These are phyloP conservation scores for Australoheros scitulus DNA, from an alignment of 2,113 vertebrate genomes.

Conservation along the genomic window DNA sequence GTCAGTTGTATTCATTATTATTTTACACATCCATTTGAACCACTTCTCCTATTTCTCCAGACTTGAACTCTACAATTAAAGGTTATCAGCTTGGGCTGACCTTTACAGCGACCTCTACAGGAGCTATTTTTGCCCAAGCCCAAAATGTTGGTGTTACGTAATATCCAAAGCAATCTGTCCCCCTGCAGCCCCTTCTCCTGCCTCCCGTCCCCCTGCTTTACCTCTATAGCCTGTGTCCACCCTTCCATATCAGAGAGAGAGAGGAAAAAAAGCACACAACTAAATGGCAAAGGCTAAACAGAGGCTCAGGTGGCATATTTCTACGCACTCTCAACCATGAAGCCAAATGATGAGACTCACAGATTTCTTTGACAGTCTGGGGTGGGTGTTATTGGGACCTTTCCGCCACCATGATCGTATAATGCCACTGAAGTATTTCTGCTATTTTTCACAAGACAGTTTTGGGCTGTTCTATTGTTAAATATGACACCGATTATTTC, in stretches of 20 bases:
- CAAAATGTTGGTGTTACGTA: constrained; percentile 76
- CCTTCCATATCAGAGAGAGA: constrained; percentile 24
- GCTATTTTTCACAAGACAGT: background rate
- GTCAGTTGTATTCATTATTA: constrained; percentile 22
- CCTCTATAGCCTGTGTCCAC: constrained; percentile 22
- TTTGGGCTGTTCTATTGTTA: background rate
- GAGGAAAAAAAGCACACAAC: constrained; percentile 17
- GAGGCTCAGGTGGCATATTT: constrained; percentile 66
- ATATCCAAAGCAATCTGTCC: constrained; percentile 65
- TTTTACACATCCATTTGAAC: constrained; percentile 20
- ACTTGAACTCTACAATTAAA: constrained; percentile 56
- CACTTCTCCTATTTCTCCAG: background rate
- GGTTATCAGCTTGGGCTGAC: constrained; percentile 68
- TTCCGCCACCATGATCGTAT: background rate
- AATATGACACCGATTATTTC: background rate
- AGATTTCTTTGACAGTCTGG: constrained; percentile 18
- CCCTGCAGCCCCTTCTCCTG: constrained; percentile 5
- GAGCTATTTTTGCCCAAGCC: constrained; percentile 74
- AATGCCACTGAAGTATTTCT: background rate
- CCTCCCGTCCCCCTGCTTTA: constrained; percentile 10
- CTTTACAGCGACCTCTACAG: constrained; percentile 77
- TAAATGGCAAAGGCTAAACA: constrained; percentile 77
- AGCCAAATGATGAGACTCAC: constrained; percentile 31
- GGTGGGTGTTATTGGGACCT: background rate
- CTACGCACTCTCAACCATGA: constrained; percentile 13